Conservation (phyloP, 53 echinoderm and acorn worm genomes). For the Crossaster papposus region DNA sequence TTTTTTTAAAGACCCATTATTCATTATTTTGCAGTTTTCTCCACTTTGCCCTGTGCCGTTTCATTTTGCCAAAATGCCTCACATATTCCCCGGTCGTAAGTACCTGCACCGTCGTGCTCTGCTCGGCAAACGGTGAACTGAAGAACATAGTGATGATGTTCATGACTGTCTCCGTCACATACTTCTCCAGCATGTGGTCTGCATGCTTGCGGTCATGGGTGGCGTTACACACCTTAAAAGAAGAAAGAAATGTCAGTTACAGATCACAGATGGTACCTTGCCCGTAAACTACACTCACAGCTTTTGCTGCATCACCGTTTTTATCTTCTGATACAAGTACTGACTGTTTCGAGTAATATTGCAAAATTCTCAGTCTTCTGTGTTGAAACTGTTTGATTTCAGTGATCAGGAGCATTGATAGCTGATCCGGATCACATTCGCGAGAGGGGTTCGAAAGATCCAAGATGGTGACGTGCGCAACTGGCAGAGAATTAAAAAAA, state of each 20-base stretch:
- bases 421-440: too few relatives aligned
- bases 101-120: conserved; percentile 97
- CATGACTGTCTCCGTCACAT: conserved; percentile 94
- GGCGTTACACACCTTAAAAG: conserved; percentile 86
- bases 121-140: conserved; percentile 96
- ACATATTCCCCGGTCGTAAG: background rate
- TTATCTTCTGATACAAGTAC: background rate
- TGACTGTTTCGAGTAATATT: background rate
- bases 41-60: too few relatives aligned
- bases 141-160: conserved; percentile 97
- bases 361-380: too few relatives aligned
- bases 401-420: too few relatives aligned
- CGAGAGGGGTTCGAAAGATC: too few relatives aligned
- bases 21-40: too few relatives aligned
- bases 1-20: too few relatives aligned
- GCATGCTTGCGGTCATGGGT: conserved; percentile 96
- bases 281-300: background rate
- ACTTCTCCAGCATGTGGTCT: conserved; percentile 95
- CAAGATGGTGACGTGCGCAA: too few relatives aligned
- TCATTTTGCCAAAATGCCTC: too few relatives aligned
- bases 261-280: background rate
- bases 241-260: background rate
- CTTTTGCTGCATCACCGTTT: background rate
- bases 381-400: too few relatives aligned
- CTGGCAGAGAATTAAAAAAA: too few relatives aligned